Percentiles rank a stretch among this genome's conserved stretches.
phyloP scores from a whole-genome alignment of 2,797 vertebrate species.

The Alcedo quadribrachys region DNA sequence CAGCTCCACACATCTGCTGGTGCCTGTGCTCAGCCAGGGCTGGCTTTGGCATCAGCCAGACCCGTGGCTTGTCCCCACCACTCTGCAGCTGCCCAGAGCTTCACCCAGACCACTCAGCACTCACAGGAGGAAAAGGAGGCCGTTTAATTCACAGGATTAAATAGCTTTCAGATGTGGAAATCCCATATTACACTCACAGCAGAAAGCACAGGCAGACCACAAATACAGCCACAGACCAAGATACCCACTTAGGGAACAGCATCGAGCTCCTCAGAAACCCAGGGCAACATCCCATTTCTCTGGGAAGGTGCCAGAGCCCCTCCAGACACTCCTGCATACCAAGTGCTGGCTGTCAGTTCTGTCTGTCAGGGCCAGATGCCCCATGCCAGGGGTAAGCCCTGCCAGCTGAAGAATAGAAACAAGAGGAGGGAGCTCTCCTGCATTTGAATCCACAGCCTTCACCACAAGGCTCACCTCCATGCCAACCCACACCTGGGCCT shows the following conservation, averaged over 20 bases:
- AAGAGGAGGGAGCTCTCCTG: background rate
- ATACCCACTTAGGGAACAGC: slow-evolving; percentile 31
- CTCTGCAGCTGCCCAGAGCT: background rate
- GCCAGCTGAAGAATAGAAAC: background rate
- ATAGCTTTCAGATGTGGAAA: slow-evolving; percentile 69
- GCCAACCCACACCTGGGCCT: accelerated
- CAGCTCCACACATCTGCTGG: accelerated
- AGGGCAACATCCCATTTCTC: background rate
- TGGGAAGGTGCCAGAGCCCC: background rate
- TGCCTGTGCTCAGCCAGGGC: background rate
- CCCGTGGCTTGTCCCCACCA: accelerated
- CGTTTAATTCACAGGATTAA: slow-evolving; percentile 23
- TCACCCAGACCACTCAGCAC: background rate
- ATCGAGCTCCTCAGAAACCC: background rate
- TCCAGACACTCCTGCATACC: background rate
- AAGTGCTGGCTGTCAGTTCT: background rate
- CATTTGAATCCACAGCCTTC: background rate
- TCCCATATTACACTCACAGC: background rate
- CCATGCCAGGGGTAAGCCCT: background rate
- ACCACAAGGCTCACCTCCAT: background rate
- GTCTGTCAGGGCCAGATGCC: background rate
- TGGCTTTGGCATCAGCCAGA: background rate
- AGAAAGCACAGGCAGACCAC: slow-evolving; percentile 27
- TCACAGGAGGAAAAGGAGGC: background rate
- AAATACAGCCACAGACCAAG: slow-evolving; percentile 34